Conservation (phyloP, 2,888 invertebrate species). For the Melinopterus prodromus region DNA sequence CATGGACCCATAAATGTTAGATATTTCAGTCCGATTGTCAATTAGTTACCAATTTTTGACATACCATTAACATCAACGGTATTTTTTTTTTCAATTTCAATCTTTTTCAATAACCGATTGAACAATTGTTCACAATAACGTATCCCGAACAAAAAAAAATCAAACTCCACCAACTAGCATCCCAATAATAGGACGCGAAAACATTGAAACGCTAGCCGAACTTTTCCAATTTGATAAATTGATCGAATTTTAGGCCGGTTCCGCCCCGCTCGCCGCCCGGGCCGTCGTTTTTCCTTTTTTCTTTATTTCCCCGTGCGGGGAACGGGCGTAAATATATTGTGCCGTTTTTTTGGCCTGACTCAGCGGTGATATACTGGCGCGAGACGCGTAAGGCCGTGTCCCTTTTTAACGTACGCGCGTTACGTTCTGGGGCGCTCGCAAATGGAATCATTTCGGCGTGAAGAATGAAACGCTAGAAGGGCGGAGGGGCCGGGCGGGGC, state of each 20-base stretch:
- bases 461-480: constrained; percentile 59
- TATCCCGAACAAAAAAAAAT: too few species aligned
- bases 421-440: constrained; percentile 38
- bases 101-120: too few species aligned
- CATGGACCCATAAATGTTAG: too few species aligned
- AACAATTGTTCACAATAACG: too few species aligned
- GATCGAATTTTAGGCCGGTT: neutral
- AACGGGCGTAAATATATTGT: neutral
- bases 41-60: too few species aligned
- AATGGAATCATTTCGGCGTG: constrained; percentile 56
- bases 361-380: neutral
- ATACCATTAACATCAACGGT: too few species aligned
- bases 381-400: neutral
- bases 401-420: constrained; percentile 1
- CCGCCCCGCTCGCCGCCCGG: neutral
- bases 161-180: too few species aligned
- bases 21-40: too few species aligned
- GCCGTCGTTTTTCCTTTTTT: neutral
- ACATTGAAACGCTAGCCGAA: neutral
- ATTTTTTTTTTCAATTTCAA: too few species aligned
- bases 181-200: neutral
- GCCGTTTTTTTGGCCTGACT: neutral
- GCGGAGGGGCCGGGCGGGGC: constrained; percentile 50
- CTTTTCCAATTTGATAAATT: constrained; percentile 4
- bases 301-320: neutral